These are phyloP conservation scores for Melanchra persicariae DNA, from an alignment of 2,888 invertebrate genomes.

Conservation along the genomic window DNA sequence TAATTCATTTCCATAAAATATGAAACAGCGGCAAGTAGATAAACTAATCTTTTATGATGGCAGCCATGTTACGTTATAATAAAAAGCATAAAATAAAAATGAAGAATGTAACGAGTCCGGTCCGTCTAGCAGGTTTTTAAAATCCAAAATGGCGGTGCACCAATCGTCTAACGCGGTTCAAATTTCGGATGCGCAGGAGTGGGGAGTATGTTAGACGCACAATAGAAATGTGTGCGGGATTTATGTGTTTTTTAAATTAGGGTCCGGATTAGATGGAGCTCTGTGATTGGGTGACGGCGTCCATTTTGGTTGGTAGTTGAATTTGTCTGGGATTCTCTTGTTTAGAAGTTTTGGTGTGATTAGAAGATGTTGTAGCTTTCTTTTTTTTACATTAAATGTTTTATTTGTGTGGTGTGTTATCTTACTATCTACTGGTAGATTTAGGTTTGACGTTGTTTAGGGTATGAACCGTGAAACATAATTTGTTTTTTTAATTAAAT, in stretches of 20 bases:
- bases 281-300: constrained; percentile 36
- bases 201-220: constrained; percentile 79
- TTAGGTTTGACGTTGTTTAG: background rate
- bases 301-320: constrained; percentile 24
- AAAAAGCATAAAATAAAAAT: constrained; percentile 63
- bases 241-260: constrained; percentile 49
- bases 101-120: constrained; percentile 54
- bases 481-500: too few species aligned
- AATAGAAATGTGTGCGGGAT: constrained; percentile 48
- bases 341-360: background rate
- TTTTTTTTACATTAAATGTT: background rate
- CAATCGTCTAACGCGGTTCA: constrained; percentile 87
- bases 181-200: constrained; percentile 86
- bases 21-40: constrained; percentile 5
- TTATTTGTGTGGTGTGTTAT: background rate
- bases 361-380: too few species aligned
- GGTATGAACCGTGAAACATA: background rate
- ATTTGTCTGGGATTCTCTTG: background rate
- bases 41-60: constrained; percentile 33
- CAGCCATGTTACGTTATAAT: constrained; percentile 61
- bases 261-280: constrained; percentile 40
- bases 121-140: constrained; percentile 65
- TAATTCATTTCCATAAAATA: constrained; percentile 32
- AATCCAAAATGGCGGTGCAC: constrained; percentile 72
- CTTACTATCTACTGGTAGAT: too few species aligned